phyloP scores from a whole-genome alignment of 2,888 invertebrate species.

The Caenorhabditis becei region DNA sequence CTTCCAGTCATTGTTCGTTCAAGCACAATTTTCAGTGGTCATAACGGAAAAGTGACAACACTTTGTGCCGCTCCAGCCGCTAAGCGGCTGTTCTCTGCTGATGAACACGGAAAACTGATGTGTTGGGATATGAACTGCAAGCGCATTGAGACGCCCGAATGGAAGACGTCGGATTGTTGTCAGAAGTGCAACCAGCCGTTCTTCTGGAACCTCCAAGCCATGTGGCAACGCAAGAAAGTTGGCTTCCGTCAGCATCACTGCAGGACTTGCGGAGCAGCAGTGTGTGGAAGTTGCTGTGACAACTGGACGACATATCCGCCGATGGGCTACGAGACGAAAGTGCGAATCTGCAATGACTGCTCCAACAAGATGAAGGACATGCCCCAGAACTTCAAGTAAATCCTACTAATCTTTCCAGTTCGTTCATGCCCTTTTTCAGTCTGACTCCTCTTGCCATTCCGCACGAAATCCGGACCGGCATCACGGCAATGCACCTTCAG shows the following conservation, averaged over 20 bases:
- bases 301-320: conserved; percentile 92
- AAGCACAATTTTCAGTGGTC: conserved; percentile 73
- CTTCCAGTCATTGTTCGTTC: neutral
- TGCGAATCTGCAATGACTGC: conserved; percentile 95
- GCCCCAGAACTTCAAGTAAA: conserved; percentile 79
- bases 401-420: conserved; percentile 14
- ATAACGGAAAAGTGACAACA: conserved; percentile 89
- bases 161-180: conserved; percentile 95
- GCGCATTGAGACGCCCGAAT: conserved; percentile 90
- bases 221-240: conserved; percentile 92
- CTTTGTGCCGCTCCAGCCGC: conserved; percentile 90
- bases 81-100: conserved; percentile 90
- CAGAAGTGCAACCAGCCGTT: conserved; percentile 95
- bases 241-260: conserved; percentile 84
- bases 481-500: conserved; percentile 90
- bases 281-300: conserved; percentile 93
- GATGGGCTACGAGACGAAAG: conserved; percentile 98
- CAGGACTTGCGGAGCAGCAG: conserved; percentile 91
- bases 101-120: conserved; percentile 93
- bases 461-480: conserved; percentile 95
- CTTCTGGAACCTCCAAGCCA: conserved; percentile 98
- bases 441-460: conserved; percentile 94
- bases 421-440: conserved; percentile 84
- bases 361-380: conserved; percentile 83
- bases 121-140: conserved; percentile 95